phyloP scores from a whole-genome alignment of 2,888 invertebrate genomes.

The Neria commutata region DNA sequence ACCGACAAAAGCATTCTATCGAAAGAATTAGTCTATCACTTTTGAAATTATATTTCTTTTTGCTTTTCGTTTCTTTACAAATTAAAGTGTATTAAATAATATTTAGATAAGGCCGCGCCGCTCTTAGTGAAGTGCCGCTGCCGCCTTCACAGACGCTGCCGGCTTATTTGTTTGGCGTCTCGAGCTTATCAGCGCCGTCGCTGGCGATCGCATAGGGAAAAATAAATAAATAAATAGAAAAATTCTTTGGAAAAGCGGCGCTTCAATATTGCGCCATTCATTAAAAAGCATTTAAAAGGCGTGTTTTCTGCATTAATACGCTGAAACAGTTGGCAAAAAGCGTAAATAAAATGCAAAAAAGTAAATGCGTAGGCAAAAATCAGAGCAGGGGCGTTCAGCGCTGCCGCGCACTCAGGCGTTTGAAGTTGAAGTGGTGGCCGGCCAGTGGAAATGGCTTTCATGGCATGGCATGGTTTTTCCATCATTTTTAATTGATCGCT shows the following conservation, averaged over 20 bases:
- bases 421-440: neutral
- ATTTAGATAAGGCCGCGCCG: conserved; percentile 48
- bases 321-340: neutral
- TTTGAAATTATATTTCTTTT: conserved; percentile 47
- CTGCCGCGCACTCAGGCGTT: neutral
- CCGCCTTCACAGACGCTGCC: neutral
- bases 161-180: too few species aligned
- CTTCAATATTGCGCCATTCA: neutral
- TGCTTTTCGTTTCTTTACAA: conserved; percentile 16
- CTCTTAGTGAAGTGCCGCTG: too few species aligned
- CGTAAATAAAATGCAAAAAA: too few species aligned
- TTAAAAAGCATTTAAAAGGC: neutral
- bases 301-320: neutral
- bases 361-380: too few species aligned
- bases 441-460: too few species aligned
- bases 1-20: conserved; percentile 51
- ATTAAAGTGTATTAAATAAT: conserved; percentile 50
- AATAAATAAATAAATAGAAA: neutral
- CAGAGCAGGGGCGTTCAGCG: neutral
- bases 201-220: too few species aligned
- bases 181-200: conserved; percentile 2
- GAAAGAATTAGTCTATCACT: conserved; percentile 37
- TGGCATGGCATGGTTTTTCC: conserved; percentile 42
- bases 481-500: conserved; percentile 43
- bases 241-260: neutral